Conservation (phyloP, 2,113 vertebrate genomes). For the Abramis brama region DNA sequence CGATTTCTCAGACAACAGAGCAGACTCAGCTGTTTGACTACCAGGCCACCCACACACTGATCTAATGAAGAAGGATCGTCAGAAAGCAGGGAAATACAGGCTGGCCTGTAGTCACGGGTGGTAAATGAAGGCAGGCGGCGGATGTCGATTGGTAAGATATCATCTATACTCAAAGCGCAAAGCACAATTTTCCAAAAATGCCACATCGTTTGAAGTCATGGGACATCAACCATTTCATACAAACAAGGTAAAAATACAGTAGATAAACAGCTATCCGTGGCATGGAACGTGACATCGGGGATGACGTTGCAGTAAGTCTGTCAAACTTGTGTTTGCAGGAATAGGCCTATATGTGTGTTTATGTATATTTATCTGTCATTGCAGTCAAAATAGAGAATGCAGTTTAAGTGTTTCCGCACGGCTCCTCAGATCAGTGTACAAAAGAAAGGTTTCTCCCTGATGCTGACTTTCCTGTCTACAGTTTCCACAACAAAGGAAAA, state of each 20-base stretch:
- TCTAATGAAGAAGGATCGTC: constrained; percentile 26
- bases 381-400: constrained; percentile 25
- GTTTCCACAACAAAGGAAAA: constrained; percentile 30
- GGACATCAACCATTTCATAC: constrained; percentile 54
- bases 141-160: constrained; percentile 45
- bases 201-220: constrained; percentile 50
- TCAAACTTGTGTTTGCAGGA: not conserved
- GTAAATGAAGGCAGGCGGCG: constrained; percentile 45
- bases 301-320: constrained; percentile 16
- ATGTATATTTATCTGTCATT: constrained; percentile 32
- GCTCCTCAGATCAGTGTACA: constrained; percentile 34
- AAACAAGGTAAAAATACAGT: constrained; percentile 45
- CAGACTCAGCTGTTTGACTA: constrained; percentile 43
- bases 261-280: constrained; percentile 25
- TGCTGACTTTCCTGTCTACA: constrained; percentile 20
- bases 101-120: constrained; percentile 25
- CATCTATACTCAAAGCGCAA: constrained; percentile 50
- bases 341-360: constrained; percentile 17
- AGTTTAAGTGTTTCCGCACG: constrained; percentile 26
- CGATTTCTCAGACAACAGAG: constrained; percentile 35
- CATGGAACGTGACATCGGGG: not conserved
- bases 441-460: constrained; percentile 13
- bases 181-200: constrained; percentile 52
- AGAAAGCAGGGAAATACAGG: constrained; percentile 10
- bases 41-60: constrained; percentile 53